Evolutionary conservation across 2,888 invertebrate genomes (phyloP), one percentile per base, ranked within the genome.

Genomic region (Sarcophaga caerulescens): DNA sequence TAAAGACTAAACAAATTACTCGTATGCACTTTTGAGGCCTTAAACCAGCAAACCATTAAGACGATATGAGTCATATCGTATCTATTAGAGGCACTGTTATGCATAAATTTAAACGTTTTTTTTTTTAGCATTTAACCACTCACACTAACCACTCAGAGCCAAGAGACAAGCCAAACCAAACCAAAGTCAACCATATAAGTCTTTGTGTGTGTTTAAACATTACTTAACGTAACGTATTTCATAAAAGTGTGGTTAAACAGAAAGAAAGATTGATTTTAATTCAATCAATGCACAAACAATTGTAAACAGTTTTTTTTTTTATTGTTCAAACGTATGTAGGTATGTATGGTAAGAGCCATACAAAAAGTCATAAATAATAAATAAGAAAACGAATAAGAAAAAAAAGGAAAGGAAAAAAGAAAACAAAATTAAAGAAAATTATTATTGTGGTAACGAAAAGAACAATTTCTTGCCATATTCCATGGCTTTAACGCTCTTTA

Each of bases 201-300:
- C 35, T 1, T 8, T 35, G 35, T 35, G 14, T 47, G 47, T 47
- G 17, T 35, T 35, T 35, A 35, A 81, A 75, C 80, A 84, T 81
- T 81, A 65, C 73, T 78, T 77, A 73, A 62, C 52, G 78, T 83
- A 25, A 25, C 25, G 10, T 25, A 82, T 85, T 82, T 79, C 79
- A 82, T 83, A 83, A 84, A 74, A 74, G 80, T 83, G 52, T 77
- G 65, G 74, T 69, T 59, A 88, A 89, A 35, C 35, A 10, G 8
- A 10, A 10, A 10, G 2, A 35, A 10, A 52, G 17, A 89, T 84
- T 87, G 88, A 89, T 89, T 88, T 89, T 87, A 90, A 90, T 91
- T 91, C 91, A 90, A 92, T 91, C 90, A 91, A 91, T 90, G 90
- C 91, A 84, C 83, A 81, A 75, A 75, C 69, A 79, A 74, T 79